Percentiles rank a stretch among this genome's conserved stretches.
These are phyloP conservation scores for Achlya flavicornis DNA, from an alignment of 2,888 invertebrate species.

Conservation along the genomic window DNA sequence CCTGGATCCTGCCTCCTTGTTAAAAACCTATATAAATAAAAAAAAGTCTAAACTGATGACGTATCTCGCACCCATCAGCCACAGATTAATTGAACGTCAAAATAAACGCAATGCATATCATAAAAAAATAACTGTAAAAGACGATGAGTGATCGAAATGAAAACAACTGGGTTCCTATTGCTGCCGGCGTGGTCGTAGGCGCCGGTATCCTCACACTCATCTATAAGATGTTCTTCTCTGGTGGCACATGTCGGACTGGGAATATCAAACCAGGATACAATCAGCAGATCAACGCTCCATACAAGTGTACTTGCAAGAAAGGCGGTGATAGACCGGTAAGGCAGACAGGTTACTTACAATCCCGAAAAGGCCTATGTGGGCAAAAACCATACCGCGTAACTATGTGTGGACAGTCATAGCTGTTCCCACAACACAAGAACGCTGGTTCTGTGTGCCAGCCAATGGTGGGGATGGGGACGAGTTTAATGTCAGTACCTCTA, in stretches of 20 bases:
- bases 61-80: not conserved
- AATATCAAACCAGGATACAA: not conserved
- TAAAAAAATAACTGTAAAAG: not conserved
- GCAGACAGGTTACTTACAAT: no score
- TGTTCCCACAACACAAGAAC: no score
- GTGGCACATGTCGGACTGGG: not conserved
- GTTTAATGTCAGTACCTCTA: no score
- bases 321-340: conserved; percentile 30
- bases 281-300: conserved; percentile 30
- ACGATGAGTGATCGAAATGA: conserved; percentile 6
- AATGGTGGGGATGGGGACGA: no score
- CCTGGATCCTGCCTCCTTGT: no score
- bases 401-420: no score
- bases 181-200: conserved; percentile 5
- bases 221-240: conserved; percentile 10
- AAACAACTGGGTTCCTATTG: conserved; percentile 4
- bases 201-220: conserved; percentile 6
- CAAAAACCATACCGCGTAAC: no score
- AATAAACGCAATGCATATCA: not conserved
- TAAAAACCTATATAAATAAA: not conserved
- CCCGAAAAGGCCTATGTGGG: no score
- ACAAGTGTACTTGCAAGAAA: conserved; percentile 47
- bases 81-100: not conserved
- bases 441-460: no score
- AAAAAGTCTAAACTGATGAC: not conserved